These are phyloP conservation scores for Ictalurus punctatus DNA, from an alignment of 2,113 vertebrate genomes.

Conservation along the genomic window DNA sequence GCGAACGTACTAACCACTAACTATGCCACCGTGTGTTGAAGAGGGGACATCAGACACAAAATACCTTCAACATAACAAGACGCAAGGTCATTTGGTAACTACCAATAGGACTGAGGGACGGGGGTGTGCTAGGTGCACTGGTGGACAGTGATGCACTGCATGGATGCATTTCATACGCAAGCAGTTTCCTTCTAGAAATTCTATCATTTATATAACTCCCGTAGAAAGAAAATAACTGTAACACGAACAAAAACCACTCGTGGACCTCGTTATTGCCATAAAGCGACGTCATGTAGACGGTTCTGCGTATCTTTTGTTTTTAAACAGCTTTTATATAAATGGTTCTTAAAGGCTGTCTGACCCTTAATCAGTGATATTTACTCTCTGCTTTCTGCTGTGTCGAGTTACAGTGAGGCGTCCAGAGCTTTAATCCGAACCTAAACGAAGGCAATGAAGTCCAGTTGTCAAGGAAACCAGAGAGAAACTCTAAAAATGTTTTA, in stretches of 20 bases:
- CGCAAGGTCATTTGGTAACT: not conserved
- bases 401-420: slow-evolving; percentile 45
- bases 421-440: slow-evolving; percentile 65
- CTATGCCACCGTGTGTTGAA: not conserved
- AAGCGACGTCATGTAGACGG: not conserved
- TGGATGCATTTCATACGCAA: not conserved
- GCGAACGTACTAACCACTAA: too few species aligned
- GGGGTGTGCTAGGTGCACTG: not conserved
- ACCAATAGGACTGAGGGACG: not conserved
- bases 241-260: not conserved
- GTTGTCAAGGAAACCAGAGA: slow-evolving; percentile 73
- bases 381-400: slow-evolving; percentile 17
- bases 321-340: not conserved
- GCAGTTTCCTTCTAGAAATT: not conserved
- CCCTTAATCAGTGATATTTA: not conserved
- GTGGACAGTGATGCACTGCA: not conserved
- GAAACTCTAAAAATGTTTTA: slow-evolving; percentile 66
- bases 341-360: not conserved
- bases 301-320: not conserved
- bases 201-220: not conserved
- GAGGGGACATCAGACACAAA: not conserved
- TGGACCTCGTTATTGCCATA: not conserved
- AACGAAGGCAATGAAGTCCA: slow-evolving; percentile 62
- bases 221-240: not conserved
- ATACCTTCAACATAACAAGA: not conserved